Percentiles rank a stretch among this genome's conserved stretches.
These are phyloP conservation scores for Ibidorhyncha struthersii DNA, from an alignment of 2,113 vertebrate species.

Conservation along the genomic window DNA sequence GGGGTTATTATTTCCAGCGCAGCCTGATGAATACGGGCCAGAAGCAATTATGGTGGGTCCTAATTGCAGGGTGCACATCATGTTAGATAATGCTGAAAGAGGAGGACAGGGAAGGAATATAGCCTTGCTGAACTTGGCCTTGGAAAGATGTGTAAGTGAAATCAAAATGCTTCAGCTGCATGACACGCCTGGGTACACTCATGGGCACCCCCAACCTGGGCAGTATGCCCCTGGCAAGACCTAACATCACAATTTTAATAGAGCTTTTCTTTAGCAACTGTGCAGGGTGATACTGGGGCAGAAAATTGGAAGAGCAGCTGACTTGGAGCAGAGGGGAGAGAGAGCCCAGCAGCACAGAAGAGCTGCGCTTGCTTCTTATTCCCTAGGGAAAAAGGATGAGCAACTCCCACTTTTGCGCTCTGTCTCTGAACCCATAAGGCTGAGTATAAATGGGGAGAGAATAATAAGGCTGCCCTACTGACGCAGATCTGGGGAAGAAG, in stretches of 20 bases:
- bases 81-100: neutral
- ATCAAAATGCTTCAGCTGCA: neutral
- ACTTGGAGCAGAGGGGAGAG: neutral
- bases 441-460: neutral
- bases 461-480: neutral
- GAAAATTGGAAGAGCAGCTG: neutral
- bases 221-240: neutral
- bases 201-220: neutral
- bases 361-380: neutral
- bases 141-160: neutral
- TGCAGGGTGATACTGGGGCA: neutral
- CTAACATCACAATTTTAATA: neutral
- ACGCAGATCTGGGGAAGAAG: neutral
- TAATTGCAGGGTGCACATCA: neutral
- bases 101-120: neutral
- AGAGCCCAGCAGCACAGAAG: neutral
- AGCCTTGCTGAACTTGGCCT: neutral
- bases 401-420: neutral
- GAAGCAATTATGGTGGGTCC: neutral
- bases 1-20: neutral
- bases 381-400: neutral
- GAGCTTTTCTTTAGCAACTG: neutral
- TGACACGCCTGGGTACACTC: accelerated
- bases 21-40: neutral
- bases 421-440: neutral